These are phyloP conservation scores for Cephalopterus ornatus DNA, from an alignment of 2,113 vertebrate species.

Conservation along the genomic window DNA sequence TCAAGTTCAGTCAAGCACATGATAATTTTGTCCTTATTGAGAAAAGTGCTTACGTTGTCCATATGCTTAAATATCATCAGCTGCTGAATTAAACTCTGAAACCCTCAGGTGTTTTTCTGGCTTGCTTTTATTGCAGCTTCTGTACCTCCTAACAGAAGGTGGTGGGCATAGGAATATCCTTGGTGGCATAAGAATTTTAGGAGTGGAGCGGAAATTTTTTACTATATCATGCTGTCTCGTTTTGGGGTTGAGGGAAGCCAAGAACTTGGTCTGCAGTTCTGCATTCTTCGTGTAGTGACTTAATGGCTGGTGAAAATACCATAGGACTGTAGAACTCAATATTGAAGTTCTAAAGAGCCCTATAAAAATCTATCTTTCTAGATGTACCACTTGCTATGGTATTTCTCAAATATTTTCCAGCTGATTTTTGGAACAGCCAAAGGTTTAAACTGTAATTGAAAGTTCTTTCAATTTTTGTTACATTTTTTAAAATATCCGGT, in stretches of 20 bases:
- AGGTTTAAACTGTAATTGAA: neutral
- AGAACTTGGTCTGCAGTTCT: neutral
- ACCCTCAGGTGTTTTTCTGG: constrained; percentile 1
- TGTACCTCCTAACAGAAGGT: neutral
- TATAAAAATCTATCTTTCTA: neutral
- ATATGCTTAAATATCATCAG: constrained; percentile 13
- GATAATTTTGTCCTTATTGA: neutral
- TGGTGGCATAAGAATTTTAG: neutral
- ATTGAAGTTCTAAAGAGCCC: neutral
- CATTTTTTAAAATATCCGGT: neutral
- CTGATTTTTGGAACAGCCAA: neutral
- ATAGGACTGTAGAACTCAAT: neutral
- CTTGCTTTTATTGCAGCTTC: neutral
- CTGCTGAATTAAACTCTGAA: neutral
- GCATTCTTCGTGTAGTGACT: neutral
- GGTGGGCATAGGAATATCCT: neutral
- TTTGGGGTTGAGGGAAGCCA: neutral
- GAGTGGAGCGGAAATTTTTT: neutral
- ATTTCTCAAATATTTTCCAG: neutral
- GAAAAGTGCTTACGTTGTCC: neutral
- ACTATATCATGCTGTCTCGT: neutral
- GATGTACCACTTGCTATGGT: neutral
- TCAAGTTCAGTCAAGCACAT: neutral
- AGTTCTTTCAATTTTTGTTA: neutral
- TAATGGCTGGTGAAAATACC: neutral